Evolutionary conservation across 2,797 vertebrate species (phyloP).

Genomic region (Pantherophis alleghaniensis): DNA sequence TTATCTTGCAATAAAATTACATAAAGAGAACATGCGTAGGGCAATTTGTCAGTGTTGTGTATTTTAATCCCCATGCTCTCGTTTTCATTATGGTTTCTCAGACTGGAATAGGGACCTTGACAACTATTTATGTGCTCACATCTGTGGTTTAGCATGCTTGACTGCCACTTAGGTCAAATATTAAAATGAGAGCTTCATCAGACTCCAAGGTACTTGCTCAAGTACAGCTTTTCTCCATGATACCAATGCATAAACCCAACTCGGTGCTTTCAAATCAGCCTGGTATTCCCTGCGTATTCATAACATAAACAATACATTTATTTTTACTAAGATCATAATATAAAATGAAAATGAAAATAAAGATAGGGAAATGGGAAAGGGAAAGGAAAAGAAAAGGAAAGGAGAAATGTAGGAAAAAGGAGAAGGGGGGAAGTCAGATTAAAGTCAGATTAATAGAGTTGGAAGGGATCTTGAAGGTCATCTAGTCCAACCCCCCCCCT

Average conservation of each 20-base stretch:
- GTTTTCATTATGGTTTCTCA: not conserved
- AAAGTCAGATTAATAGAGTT: too few species aligned
- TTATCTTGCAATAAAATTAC: constrained; percentile 12
- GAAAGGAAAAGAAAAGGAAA: not conserved
- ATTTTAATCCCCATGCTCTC: constrained; percentile 33
- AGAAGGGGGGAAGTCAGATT: not conserved
- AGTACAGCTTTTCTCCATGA: not conserved
- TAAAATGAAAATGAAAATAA: not conserved
- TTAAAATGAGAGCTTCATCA: constrained; percentile 33
- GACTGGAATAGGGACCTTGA: constrained; percentile 2
- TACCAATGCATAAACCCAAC: not conserved
- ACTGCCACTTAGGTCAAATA: constrained; percentile 46
- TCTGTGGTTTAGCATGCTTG: constrained; percentile 42
- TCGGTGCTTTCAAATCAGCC: not conserved
- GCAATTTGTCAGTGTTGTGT: accelerated
- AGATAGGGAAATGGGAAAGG: not conserved
- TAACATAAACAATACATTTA: not conserved
- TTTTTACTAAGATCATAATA: not conserved
- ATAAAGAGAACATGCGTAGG: constrained; percentile 4
- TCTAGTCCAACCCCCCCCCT: too few species aligned
- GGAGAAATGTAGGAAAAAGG: not conserved
- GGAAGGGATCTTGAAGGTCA: too few species aligned
- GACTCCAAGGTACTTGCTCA: constrained; percentile 24
- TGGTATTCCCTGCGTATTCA: not conserved
- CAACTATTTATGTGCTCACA: not conserved